Base-by-base conservation (phyloP, 2,797 vertebrate species). In the Corythornis leucogaster region DNA sequence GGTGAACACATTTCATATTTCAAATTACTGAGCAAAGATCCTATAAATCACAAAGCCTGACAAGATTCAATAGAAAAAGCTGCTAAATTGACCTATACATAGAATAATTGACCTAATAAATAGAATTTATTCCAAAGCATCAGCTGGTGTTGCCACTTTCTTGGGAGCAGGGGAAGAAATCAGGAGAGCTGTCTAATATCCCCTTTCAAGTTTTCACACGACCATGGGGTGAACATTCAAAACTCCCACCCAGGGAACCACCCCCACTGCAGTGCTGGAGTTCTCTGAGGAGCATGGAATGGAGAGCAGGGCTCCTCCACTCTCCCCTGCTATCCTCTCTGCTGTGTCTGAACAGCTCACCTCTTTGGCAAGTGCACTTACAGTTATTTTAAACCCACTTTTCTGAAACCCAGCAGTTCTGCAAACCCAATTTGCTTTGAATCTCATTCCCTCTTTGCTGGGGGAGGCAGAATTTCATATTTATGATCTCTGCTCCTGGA, bases 1-100 rank as follows among this genome's bases (percentile, higher is more conserved):
- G 95, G 93, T 82, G 90, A 96, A 80, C 91, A 90, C 73, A 31
- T 87, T 89, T 93, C 81, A 80, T 94, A 90, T 95, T 94, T 96
- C 89, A 89, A 3, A 75, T 76, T 76, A 94, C 31, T 87, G 93
- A 90, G 93, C 66, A 95, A 96, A 93, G 83, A 93, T 7, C 86
- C 89, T 50, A 92, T 85, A 94, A 94, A 95, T 90, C 88, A 93
- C 28, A 85, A 48, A 82, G 46, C 54, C 79, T 94, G 86, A 93
- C 73, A 94, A 93, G 67, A 89, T 55, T 85, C 91, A 94, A 93
- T 82, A 94, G 59, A 80, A 92, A 94, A 95, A 94, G 86, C 84
- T 94, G 90, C 73, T 85, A 93, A 92, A 94, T 31, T 90, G 92
- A 87, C 76, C 93, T 87, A 87, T 87, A 95, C 93, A 96, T 93